phyloP scores from a whole-genome alignment of 2,888 invertebrate genomes.

The Drosophila prostipennis region DNA sequence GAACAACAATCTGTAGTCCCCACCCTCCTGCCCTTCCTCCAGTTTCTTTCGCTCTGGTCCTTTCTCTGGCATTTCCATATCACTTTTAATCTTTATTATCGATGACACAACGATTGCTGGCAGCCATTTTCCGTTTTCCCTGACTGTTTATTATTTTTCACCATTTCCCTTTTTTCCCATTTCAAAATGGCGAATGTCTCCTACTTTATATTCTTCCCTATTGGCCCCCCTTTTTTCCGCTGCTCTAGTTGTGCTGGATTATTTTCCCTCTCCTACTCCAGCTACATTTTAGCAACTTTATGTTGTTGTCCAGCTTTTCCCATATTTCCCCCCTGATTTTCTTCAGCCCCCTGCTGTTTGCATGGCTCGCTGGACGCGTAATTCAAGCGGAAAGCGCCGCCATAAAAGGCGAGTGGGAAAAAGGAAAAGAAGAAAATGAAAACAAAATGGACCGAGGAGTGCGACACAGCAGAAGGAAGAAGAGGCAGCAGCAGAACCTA shows the following conservation, averaged over 20 bases:
- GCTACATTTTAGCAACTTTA: slow-evolving; percentile 64
- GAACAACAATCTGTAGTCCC: slow-evolving; percentile 33
- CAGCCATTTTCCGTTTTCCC: slow-evolving; percentile 46
- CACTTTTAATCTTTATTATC: slow-evolving; percentile 68
- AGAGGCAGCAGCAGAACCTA: slow-evolving; percentile 30
- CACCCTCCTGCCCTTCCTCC: not conserved
- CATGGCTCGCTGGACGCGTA: slow-evolving; percentile 72
- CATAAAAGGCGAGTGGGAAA: slow-evolving; percentile 68
- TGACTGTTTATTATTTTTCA: slow-evolving; percentile 18
- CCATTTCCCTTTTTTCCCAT: slow-evolving; percentile 13
- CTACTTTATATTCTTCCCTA: not conserved
- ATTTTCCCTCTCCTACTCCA: not conserved
- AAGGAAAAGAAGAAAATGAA: slow-evolving; percentile 24
- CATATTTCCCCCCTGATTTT: slow-evolving; percentile 1
- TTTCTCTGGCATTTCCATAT: slow-evolving; percentile 23
- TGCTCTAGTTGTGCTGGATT: slow-evolving; percentile 1
- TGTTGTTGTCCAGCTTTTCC: slow-evolving; percentile 49
- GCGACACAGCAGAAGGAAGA: slow-evolving; percentile 44
- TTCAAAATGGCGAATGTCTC: slow-evolving; percentile 68
- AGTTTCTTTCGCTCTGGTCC: not conserved
- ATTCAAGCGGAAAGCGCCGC: slow-evolving; percentile 79
- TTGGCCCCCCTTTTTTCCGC: not conserved
- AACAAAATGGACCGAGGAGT: slow-evolving; percentile 56
- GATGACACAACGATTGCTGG: slow-evolving; percentile 77
- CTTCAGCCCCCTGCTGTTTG: slow-evolving; percentile 38